Evolutionary conservation across 2,797 vertebrate genomes (phyloP).

Genomic region (Hemitrygon akajei): DNA sequence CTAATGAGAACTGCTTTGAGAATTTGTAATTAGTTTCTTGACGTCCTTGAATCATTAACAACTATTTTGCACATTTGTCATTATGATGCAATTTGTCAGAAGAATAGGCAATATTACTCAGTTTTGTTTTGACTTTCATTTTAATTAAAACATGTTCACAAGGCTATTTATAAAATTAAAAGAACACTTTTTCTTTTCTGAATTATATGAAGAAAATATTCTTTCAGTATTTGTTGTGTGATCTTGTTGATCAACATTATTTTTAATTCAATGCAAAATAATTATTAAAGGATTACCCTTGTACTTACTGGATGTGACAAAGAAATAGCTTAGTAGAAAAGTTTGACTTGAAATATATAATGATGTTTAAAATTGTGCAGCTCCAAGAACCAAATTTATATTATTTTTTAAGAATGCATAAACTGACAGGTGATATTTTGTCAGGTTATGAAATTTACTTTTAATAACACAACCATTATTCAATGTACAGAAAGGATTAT

Average conservation of each 20-base stretch:
- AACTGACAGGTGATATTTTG: not conserved
- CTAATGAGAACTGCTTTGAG: not conserved
- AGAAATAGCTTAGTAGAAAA: not conserved
- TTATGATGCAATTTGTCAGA: slow-evolving; percentile 12
- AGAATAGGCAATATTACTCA: slow-evolving; percentile 7
- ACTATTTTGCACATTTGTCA: not conserved
- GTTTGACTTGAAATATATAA: slow-evolving; percentile 11
- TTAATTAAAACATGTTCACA: slow-evolving; percentile 17
- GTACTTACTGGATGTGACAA: not conserved
- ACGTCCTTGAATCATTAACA: slow-evolving; percentile 19
- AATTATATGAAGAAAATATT: slow-evolving; percentile 14
- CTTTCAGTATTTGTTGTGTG: not conserved
- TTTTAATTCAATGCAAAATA: slow-evolving; percentile 5
- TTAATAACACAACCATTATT: not conserved
- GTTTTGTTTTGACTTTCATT: not conserved
- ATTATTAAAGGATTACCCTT: not conserved
- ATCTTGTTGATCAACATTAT: not conserved
- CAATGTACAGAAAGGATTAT: not conserved
- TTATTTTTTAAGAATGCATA: too few relatives aligned
- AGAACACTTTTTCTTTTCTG: not conserved
- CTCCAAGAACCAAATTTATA: not conserved
- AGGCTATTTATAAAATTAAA: not conserved
- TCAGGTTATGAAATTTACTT: not conserved
- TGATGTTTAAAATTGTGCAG: not conserved
- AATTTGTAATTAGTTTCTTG: slow-evolving; percentile 20